A percentile compares a stretch with the other conserved stretches of the same genome.
These are phyloP conservation scores for Rhinogobius similis DNA, from an alignment of 2,113 vertebrate genomes.

Conservation along the genomic window DNA sequence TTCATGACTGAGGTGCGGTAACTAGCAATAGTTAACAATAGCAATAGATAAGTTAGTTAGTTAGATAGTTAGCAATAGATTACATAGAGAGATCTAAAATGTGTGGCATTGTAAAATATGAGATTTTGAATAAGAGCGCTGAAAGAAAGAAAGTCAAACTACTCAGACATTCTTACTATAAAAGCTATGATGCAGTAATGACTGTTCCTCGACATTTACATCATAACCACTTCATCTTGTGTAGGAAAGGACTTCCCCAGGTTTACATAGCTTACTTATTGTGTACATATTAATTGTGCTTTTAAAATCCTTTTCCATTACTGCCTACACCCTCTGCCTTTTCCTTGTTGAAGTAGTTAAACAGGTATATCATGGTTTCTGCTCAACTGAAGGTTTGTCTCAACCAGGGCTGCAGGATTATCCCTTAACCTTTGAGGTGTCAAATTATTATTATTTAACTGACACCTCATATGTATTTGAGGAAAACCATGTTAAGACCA, in stretches of 20 bases:
- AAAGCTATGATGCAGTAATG: neutral
- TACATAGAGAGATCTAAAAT: too few relatives aligned
- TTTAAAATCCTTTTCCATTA: neutral
- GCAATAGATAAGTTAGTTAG: too few relatives aligned
- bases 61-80: too few relatives aligned
- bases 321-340: slow-evolving; percentile 17
- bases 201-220: neutral
- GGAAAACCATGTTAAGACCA: too few relatives aligned
- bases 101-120: too few relatives aligned
- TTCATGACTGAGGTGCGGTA: too few relatives aligned
- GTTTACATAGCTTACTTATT: neutral
- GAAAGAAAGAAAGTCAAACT: too few relatives aligned
- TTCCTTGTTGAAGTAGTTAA: slow-evolving; percentile 29
- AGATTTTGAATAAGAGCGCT: too few relatives aligned
- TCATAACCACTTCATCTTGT: neutral
- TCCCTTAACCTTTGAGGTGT: slow-evolving; percentile 38
- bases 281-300: too few relatives aligned
- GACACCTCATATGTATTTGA: slow-evolving; percentile 24
- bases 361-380: slow-evolving; percentile 56
- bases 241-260: neutral
- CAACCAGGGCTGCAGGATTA: slow-evolving; percentile 28
- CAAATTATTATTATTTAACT: slow-evolving; percentile 47
- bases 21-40: too few relatives aligned
- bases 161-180: too few relatives aligned
- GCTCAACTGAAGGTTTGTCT: slow-evolving; percentile 14